Evolutionary conservation across 1,140 invertebrate species (phyloP).

Genomic region (Aplysia californica): DNA sequence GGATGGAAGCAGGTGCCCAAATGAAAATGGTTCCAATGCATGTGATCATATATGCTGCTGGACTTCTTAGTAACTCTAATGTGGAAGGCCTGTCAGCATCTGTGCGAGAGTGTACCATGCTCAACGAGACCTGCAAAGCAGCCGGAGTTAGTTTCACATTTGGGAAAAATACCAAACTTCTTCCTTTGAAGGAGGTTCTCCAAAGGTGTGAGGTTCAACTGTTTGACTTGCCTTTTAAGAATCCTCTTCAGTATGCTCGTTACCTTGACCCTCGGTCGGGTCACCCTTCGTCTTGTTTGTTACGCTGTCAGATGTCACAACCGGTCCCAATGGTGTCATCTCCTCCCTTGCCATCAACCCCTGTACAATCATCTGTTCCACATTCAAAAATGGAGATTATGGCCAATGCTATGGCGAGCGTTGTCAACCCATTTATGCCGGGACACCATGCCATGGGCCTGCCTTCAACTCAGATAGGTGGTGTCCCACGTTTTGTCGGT

Average conservation of each 20-base stretch:
- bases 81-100: constrained; percentile 48
- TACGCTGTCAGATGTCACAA: not conserved
- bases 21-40: constrained; percentile 93
- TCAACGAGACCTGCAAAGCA: constrained; percentile 59
- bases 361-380: not conserved
- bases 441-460: too few species aligned
- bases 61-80: constrained; percentile 42
- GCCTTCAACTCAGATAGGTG: too few species aligned
- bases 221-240: constrained; percentile 56
- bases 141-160: constrained; percentile 62
- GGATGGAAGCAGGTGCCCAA: constrained; percentile 73
- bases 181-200: constrained; percentile 51
- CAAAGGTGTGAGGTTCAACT: constrained; percentile 48
- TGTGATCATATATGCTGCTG: constrained; percentile 65
- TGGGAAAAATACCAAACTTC: constrained; percentile 55
- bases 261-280: constrained; percentile 45
- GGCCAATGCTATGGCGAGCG: too few species aligned
- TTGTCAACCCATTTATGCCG: constrained; percentile 14
- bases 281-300: not conserved
- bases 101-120: constrained; percentile 51
- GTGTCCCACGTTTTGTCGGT: too few species aligned
- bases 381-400: constrained; percentile 3
- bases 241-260: constrained; percentile 60
- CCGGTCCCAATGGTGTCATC: not conserved
- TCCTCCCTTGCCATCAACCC: not conserved